A percentile compares a stretch with the other conserved stretches of the same genome.
Conservation (phyloP, 1,140 invertebrate species). For the Amphibalanus amphitrite region DNA sequence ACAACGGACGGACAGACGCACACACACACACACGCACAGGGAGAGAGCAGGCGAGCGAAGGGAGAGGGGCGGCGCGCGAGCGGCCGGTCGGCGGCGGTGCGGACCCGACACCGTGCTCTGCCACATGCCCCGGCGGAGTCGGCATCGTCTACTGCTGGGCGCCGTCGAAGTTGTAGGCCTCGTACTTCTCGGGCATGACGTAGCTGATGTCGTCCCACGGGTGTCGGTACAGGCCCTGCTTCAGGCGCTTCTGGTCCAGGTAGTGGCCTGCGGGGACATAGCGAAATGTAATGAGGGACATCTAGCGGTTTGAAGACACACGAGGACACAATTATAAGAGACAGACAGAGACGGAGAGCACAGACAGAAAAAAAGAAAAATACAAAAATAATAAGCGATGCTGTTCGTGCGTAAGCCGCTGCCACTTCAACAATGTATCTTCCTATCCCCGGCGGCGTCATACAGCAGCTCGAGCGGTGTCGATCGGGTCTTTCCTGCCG, state of each 20-base stretch:
- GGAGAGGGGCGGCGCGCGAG: background rate
- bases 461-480: background rate
- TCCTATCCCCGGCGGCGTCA: background rate
- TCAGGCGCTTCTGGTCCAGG: slow-evolving; percentile 94
- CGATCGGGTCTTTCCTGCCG: too few species aligned
- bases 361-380: slow-evolving; percentile 1
- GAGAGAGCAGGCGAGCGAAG: too few species aligned
- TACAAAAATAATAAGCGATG: background rate
- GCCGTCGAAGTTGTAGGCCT: slow-evolving; percentile 17
- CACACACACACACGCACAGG: background rate
- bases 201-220: slow-evolving; percentile 99
- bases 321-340: too few species aligned
- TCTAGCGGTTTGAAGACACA: too few species aligned
- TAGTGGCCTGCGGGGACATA: slow-evolving; percentile 73
- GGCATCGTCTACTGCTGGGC: slow-evolving; percentile 2
- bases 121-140: background rate
- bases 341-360: background rate
- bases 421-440: too few species aligned
- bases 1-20: too few species aligned
- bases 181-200: slow-evolving; percentile 68
- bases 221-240: slow-evolving; percentile 96
- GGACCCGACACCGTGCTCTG: too few species aligned
- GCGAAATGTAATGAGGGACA: too few species aligned
- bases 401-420: too few species aligned
- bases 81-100: background rate